These are phyloP conservation scores for Minunthozetes semirufus DNA, from an alignment of 2,888 invertebrate genomes.

Conservation along the genomic window DNA sequence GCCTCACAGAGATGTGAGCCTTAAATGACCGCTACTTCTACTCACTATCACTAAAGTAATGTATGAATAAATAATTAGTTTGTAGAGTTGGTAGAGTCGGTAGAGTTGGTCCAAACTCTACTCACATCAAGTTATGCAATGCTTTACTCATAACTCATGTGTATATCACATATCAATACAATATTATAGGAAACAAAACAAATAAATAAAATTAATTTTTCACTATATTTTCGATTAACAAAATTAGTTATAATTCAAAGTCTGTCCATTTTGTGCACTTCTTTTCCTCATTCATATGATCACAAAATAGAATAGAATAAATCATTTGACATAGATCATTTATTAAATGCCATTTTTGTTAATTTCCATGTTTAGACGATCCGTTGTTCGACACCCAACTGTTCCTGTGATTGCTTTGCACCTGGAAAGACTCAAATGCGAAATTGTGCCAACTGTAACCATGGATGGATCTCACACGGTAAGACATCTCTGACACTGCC, in stretches of 20 bases:
- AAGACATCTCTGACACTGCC: slow-evolving; percentile 50
- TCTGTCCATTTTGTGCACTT: background rate
- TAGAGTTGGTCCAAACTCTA: no score
- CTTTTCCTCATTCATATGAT: background rate
- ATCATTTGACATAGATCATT: background rate
- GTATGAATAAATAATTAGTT: slow-evolving; percentile 26
- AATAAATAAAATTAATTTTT: slow-evolving; percentile 7
- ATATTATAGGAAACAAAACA: background rate
- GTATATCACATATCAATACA: background rate
- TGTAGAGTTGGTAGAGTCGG: no score
- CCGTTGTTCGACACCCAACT: slow-evolving; percentile 60
- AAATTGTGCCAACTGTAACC: slow-evolving; percentile 63
- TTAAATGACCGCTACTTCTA: background rate
- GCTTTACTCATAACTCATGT: background rate
- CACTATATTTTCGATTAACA: slow-evolving; percentile 2
- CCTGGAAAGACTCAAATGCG: slow-evolving; percentile 61
- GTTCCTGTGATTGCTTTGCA: slow-evolving; percentile 63
- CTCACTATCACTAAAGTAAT: slow-evolving; percentile 4
- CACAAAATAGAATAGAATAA: background rate
- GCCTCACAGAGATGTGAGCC: background rate
- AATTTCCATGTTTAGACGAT: slow-evolving; percentile 53
- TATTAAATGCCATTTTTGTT: slow-evolving; percentile 8
- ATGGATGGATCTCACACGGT: slow-evolving; percentile 70
- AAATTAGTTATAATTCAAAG: background rate
- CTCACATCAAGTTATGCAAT: slow-evolving; percentile 24